These are phyloP conservation scores for Ailurus styani DNA, from an alignment of 2,113 vertebrate species.

Conservation along the genomic window DNA sequence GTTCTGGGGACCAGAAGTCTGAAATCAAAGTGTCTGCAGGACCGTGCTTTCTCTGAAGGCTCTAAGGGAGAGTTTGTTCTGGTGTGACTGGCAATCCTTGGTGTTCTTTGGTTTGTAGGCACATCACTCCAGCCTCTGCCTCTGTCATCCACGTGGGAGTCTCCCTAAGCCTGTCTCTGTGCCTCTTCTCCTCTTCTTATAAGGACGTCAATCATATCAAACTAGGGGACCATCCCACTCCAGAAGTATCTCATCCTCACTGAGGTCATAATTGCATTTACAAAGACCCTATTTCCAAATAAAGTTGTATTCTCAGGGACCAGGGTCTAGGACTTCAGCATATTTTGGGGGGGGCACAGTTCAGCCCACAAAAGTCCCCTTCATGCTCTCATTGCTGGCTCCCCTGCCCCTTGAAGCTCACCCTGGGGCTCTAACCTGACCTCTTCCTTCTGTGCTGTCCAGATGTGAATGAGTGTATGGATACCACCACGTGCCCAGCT, in stretches of 20 bases:
- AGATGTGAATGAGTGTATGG: slow-evolving; percentile 17
- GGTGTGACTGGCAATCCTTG: neutral
- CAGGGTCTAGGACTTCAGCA: neutral
- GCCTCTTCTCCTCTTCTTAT: neutral
- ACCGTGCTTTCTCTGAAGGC: neutral
- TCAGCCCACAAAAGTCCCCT: fast-evolving
- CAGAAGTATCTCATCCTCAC: neutral
- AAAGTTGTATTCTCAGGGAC: neutral
- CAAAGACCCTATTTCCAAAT: neutral
- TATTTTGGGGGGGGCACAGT: neutral
- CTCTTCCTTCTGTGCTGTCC: neutral
- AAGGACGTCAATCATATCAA: fast-evolving
- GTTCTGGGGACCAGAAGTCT: neutral
- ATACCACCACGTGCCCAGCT: neutral
- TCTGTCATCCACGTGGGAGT: fast-evolving
- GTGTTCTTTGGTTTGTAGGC: neutral
- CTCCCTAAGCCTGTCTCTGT: neutral
- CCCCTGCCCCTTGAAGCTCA: fast-evolving
- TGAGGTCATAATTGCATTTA: neutral
- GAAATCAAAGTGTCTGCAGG: neutral
- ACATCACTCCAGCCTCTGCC: neutral
- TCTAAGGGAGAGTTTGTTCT: neutral
- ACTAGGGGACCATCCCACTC: no score
- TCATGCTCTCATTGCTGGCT: neutral
- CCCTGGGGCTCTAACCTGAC: fast-evolving